Conservation (phyloP, 2,888 invertebrate genomes). For the Scaptomyza caliginosa region DNA sequence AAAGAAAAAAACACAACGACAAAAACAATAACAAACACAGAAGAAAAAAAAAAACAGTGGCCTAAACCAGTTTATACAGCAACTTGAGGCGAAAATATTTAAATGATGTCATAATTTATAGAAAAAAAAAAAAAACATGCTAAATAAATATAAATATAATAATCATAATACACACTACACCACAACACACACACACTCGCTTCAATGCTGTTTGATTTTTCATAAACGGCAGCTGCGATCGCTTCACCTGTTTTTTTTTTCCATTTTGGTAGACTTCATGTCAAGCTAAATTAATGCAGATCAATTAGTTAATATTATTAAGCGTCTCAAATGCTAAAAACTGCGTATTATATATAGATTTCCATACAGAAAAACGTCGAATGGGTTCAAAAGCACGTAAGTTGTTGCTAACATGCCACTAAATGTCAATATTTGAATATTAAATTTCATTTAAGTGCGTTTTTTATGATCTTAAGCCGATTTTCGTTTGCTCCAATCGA, state of each 20-base stretch:
- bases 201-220: constrained; percentile 39
- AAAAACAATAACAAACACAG: constrained; percentile 6
- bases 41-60: constrained; percentile 48
- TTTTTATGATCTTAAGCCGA: constrained; percentile 80
- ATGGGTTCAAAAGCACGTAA: constrained; percentile 60
- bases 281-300: constrained; percentile 79
- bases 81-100: constrained; percentile 74
- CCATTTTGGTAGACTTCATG: constrained; percentile 40
- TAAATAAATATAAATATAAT: constrained; percentile 68
- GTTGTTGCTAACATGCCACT: constrained; percentile 79
- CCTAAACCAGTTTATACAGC: constrained; percentile 71
- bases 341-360: constrained; percentile 53
- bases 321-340: constrained; percentile 65
- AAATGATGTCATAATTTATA: constrained; percentile 80
- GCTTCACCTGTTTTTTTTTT: constrained; percentile 46
- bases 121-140: constrained; percentile 43
- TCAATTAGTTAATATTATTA: constrained; percentile 79
- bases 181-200: constrained; percentile 35
- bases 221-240: constrained; percentile 48
- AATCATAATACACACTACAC: constrained; percentile 69
- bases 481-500: constrained; percentile 69
- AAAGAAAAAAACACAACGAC: constrained; percentile 1
- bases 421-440: constrained; percentile 82
- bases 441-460: constrained; percentile 80
- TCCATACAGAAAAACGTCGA: constrained; percentile 34